A percentile compares a stretch with the other conserved stretches of the same genome.
Evolutionary conservation across 2,888 invertebrate species (phyloP).

Genomic region (Thymelicus lineola): DNA sequence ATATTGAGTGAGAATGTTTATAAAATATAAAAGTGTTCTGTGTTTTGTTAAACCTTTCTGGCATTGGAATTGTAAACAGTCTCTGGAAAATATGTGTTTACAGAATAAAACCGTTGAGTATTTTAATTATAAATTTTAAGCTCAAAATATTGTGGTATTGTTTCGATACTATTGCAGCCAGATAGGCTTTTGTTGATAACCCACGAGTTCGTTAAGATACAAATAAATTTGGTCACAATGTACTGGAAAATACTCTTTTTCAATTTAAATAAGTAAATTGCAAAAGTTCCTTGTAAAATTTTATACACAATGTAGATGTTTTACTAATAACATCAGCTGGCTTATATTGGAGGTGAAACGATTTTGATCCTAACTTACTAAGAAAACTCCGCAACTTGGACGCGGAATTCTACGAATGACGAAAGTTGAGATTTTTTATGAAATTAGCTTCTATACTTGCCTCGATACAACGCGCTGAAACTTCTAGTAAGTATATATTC

Average conservation of each 20-base stretch:
- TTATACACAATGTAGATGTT: conserved; percentile 11
- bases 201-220: too few relatives aligned
- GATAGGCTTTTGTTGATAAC: too few relatives aligned
- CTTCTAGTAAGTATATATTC: conserved; percentile 20
- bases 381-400: conserved; percentile 30
- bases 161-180: too few relatives aligned
- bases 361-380: conserved; percentile 32
- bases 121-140: not conserved
- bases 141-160: too few relatives aligned
- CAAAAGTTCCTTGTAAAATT: not conserved
- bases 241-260: too few relatives aligned
- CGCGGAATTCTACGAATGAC: conserved; percentile 35
- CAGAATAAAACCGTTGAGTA: conserved; percentile 6
- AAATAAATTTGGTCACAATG: too few relatives aligned
- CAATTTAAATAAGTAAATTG: not conserved
- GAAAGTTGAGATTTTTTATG: conserved; percentile 36
- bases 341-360: conserved; percentile 28
- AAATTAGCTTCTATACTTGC: conserved; percentile 34
- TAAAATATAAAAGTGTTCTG: conserved; percentile 9
- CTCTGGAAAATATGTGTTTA: conserved; percentile 16
- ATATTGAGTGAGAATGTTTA: too few relatives aligned
- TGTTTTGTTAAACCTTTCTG: conserved; percentile 22
- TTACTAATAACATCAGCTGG: conserved; percentile 31
- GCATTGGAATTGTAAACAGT: conserved; percentile 22
- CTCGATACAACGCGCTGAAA: conserved; percentile 16